These are phyloP conservation scores for Ormia ochracea DNA, from an alignment of 2,888 invertebrate species.

Conservation along the genomic window DNA sequence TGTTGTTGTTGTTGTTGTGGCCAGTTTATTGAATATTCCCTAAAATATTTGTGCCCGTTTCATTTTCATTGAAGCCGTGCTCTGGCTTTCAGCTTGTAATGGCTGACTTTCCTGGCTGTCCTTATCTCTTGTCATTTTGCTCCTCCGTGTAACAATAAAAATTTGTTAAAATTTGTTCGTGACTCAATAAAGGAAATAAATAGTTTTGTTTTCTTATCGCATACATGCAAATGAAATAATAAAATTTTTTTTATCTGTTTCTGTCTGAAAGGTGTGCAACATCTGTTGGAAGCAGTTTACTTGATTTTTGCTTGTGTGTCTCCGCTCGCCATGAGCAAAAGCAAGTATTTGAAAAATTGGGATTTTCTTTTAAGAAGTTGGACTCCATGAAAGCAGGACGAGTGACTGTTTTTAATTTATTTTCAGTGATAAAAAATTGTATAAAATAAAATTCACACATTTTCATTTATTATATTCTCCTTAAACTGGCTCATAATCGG, in stretches of 20 bases:
- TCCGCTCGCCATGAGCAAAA: neutral
- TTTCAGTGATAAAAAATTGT: no score
- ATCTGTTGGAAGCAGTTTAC: conserved; percentile 22
- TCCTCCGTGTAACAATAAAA: neutral
- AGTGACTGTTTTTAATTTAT: no score
- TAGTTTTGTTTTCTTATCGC: conserved; percentile 27
- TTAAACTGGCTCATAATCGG: no score
- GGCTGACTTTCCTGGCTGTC: neutral
- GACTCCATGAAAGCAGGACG: neutral
- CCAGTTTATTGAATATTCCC: neutral
- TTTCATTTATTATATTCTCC: no score
- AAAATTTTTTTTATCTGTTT: conserved; percentile 39
- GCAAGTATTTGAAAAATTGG: neutral
- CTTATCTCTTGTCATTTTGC: neutral
- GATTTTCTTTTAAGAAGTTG: neutral
- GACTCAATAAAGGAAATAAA: conserved; percentile 26
- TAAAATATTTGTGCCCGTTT: neutral
- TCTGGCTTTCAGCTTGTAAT: neutral
- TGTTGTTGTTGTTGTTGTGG: neutral
- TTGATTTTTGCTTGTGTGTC: neutral
- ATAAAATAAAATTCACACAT: no score
- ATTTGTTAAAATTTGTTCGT: neutral
- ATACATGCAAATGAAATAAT: conserved; percentile 5
- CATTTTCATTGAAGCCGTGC: neutral
- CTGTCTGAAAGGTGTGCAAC: conserved; percentile 32